These are phyloP conservation scores for Deroplatys truncata DNA, from an alignment of 2,888 invertebrate species.

Conservation along the genomic window DNA sequence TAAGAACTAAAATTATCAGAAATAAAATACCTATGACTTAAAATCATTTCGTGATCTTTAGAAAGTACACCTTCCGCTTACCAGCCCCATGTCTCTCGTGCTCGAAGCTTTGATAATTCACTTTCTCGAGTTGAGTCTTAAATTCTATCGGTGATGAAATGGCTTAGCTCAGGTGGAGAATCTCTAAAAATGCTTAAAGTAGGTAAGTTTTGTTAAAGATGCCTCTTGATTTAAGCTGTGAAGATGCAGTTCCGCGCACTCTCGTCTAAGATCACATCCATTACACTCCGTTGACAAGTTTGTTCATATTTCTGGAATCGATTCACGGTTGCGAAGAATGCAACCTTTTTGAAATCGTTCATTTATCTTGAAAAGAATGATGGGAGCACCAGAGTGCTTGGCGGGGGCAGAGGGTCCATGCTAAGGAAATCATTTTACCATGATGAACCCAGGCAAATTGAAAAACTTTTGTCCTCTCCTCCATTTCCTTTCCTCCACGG, in stretches of 20 bases:
- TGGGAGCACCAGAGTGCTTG: not conserved
- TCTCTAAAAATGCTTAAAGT: no score
- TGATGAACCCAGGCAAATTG: conserved; percentile 11
- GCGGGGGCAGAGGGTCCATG: not conserved
- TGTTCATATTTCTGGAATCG: not conserved
- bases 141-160: not conserved
- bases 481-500: not conserved
- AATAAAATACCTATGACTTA: no score
- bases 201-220: not conserved
- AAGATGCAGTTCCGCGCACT: not conserved
- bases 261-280: not conserved
- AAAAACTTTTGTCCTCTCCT: conserved; percentile 9
- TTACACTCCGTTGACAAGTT: not conserved
- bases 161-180: not conserved
- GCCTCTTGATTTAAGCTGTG: not conserved
- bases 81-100: not conserved
- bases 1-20: no score
- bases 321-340: not conserved
- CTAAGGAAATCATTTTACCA: not conserved
- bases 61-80: no score
- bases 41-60: no score
- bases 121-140: not conserved
- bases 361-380: not conserved
- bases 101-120: not conserved
- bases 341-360: not conserved